Conservation (phyloP, 2,113 vertebrate species). For the Pseudonaja textilis region DNA sequence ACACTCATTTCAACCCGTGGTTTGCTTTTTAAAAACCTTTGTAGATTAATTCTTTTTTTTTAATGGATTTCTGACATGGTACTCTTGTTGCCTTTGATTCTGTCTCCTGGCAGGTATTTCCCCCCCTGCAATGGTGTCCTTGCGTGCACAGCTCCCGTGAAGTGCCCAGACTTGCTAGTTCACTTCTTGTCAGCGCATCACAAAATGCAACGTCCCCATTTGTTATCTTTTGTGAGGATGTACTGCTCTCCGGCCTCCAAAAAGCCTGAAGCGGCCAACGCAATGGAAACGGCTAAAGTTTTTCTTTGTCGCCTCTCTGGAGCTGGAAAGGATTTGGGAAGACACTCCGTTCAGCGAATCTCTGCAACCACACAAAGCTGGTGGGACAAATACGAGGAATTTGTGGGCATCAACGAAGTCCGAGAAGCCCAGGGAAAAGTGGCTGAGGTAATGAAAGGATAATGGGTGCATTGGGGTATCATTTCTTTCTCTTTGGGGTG, state of each 20-base stretch:
- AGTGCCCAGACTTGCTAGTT: slow-evolving; percentile 57
- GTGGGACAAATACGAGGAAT: slow-evolving; percentile 94
- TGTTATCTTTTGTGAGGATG: slow-evolving; percentile 54
- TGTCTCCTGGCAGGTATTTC: slow-evolving; percentile 21
- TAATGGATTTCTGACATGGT: not conserved
- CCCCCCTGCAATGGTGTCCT: not conserved
- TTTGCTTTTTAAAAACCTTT: not conserved
- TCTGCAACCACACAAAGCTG: slow-evolving; percentile 74
- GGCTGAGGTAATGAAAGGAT: slow-evolving; percentile 68
- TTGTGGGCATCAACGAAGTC: slow-evolving; percentile 92
- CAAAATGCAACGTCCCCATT: slow-evolving; percentile 58
- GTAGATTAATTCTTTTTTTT: not conserved
- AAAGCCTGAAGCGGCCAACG: slow-evolving; percentile 56
- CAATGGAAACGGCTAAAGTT: slow-evolving; percentile 50
- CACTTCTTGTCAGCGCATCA: slow-evolving; percentile 60
- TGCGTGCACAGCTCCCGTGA: slow-evolving; percentile 62
- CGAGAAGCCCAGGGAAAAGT: slow-evolving; percentile 88
- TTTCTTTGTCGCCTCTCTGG: slow-evolving; percentile 66
- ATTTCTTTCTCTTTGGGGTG: not conserved
- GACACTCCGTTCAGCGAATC: slow-evolving; percentile 63
- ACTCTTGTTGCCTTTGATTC: slow-evolving; percentile 6
- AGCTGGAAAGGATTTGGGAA: slow-evolving; percentile 74
- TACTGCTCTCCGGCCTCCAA: slow-evolving; percentile 69
- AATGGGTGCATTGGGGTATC: too few relatives aligned
- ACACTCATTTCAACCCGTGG: accelerated